These are phyloP conservation scores for Saturnia pavonia DNA, from an alignment of 2,888 invertebrate species.

Conservation along the genomic window DNA sequence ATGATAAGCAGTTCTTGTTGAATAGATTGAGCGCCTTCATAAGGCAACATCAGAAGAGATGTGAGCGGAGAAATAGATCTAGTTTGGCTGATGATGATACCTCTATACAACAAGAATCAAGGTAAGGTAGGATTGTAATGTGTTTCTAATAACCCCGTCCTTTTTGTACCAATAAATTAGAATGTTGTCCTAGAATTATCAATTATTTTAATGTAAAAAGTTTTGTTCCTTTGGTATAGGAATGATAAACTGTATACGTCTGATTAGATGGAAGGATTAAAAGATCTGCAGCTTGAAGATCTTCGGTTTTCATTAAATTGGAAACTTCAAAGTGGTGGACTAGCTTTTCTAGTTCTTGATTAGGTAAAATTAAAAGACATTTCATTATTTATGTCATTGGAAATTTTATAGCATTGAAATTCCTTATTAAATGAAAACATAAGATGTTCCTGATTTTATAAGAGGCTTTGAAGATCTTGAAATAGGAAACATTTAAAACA, in stretches of 20 bases:
- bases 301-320: not conserved
- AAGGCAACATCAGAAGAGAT: slow-evolving; percentile 88
- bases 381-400: not conserved
- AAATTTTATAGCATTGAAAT: not conserved
- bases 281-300: not conserved
- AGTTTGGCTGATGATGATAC: slow-evolving; percentile 76
- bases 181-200: not conserved
- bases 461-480: not conserved
- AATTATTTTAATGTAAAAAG: slow-evolving; percentile 1
- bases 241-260: not conserved
- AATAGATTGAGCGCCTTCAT: slow-evolving; percentile 90
- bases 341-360: not conserved
- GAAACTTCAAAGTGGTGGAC: not conserved
- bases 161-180: slow-evolving; percentile 23
- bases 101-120: slow-evolving; percentile 69
- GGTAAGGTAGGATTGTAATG: slow-evolving; percentile 43
- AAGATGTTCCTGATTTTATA: not conserved
- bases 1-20: slow-evolving; percentile 94
- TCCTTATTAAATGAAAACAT: not conserved
- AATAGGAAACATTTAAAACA: not conserved
- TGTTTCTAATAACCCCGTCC: slow-evolving; percentile 11
- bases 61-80: slow-evolving; percentile 78
- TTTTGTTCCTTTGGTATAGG: not conserved
- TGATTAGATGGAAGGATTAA: not conserved
- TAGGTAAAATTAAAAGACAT: not conserved